phyloP scores from a whole-genome alignment of 2,888 invertebrate genomes.

The Cantharis rufa region DNA sequence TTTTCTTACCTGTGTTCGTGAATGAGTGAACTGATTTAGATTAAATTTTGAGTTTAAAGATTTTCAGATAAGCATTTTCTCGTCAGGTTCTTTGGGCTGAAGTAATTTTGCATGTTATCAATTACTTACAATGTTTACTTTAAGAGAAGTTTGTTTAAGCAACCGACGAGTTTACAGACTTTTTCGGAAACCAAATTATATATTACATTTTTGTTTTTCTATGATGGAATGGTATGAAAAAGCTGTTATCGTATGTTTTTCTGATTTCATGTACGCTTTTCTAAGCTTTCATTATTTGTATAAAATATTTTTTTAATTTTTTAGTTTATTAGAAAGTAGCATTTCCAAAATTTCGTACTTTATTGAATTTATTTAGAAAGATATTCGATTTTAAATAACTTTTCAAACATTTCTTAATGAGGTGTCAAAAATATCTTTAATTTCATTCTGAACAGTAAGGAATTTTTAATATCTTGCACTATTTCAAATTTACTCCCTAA shows the following conservation, averaged over 20 bases:
- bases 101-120: background rate
- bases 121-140: background rate
- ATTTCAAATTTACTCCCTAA: background rate
- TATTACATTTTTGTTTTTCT: background rate
- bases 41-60: background rate
- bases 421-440: conserved; percentile 5
- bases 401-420: conserved; percentile 13
- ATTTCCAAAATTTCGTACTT: background rate
- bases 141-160: background rate
- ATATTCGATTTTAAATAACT: conserved; percentile 13
- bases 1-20: background rate
- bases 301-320: background rate
- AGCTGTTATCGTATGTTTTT: background rate
- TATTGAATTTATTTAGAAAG: background rate
- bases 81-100: background rate
- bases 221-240: background rate
- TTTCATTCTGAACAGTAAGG: background rate
- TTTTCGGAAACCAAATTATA: background rate
- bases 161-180: background rate
- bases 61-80: background rate
- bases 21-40: background rate
- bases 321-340: background rate
- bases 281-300: background rate
- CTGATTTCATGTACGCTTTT: background rate
- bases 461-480: background rate